Evolutionary conservation across 1,140 invertebrate species (phyloP), one percentile per base, ranked within the genome.

Genomic region (Caenorhabditis tropicalis): DNA sequence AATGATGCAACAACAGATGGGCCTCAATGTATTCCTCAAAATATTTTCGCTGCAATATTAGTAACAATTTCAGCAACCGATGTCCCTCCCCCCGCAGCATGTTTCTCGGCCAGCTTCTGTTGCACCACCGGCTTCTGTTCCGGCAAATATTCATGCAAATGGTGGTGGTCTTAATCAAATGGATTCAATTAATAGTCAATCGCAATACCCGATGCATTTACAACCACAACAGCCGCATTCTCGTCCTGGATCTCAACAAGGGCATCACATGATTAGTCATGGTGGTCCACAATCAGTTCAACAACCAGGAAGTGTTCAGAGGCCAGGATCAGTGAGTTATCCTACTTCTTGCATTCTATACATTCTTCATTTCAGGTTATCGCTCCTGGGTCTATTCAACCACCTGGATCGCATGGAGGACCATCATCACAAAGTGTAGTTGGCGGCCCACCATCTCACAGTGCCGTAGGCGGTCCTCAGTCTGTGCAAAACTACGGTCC

Each of bases 1-100:
- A 24, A 74, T 74, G 65, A 74, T 74, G 65, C 65, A 74, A 10
- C 65, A 74, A 12, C 65, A 74, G 43, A 74, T 74, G 36, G 65
- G 65, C n/a, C 43, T 74, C 36, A 74, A 74, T 74, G 65, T 74
- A 65, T 12, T 21, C 9, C 9, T 51, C 10, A 9, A 16, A 46
- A 19, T 58, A 29, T 29, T 58, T 10, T 12, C 3, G 16, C 9
- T 58, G 53, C 27, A 58, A 27, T 58, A 21, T 31, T 27, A 53
- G 21, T n/a, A 1, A 1, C 27, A 31, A 58, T 65, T 74, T 21
- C 65, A 74, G 65, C 65, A 74, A 43, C 65, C 65, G 24, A 74
- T 74, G 65, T 74, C 65, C 15, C 36, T 74, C 24, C 65, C 65
- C 16, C 29, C 65, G 15, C 21, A 3, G 7, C 65, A 74, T 24